Conservation (phyloP, 1,140 invertebrate genomes). For the Tetramorium simillimum region DNA sequence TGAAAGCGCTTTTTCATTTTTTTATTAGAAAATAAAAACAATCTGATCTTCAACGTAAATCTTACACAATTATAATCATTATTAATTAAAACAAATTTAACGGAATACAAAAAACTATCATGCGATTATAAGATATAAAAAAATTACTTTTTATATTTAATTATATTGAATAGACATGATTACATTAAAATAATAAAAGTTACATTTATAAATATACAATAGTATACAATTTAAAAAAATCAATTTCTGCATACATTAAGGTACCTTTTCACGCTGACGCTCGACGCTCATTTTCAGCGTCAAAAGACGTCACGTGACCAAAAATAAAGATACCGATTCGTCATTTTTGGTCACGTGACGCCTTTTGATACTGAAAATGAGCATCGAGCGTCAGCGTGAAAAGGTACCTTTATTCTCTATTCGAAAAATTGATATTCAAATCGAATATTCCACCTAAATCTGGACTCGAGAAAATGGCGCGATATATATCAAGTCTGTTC, state of each 20-base stretch:
- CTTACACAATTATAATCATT: no score
- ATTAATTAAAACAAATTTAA: neutral
- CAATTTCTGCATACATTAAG: neutral
- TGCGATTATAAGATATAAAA: neutral
- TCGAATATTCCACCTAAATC: neutral
- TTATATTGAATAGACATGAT: neutral
- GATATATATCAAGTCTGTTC: neutral
- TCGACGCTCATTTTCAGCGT: no score
- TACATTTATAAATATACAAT: neutral
- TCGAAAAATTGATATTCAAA: neutral
- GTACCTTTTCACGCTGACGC: no score
- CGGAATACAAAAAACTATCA: neutral
- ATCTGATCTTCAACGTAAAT: no score
- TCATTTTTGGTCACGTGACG: no score
- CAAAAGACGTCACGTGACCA: no score
- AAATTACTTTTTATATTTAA: neutral
- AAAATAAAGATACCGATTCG: no score
- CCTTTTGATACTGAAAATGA: no score
- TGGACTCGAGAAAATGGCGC: neutral
- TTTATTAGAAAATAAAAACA: no score
- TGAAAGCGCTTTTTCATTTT: no score
- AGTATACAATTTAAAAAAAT: neutral
- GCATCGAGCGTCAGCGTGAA: no score
- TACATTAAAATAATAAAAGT: neutral
- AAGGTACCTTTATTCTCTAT: no score